phyloP scores from a whole-genome alignment of 2,113 vertebrate genomes.

The Nansenia antarctica region DNA sequence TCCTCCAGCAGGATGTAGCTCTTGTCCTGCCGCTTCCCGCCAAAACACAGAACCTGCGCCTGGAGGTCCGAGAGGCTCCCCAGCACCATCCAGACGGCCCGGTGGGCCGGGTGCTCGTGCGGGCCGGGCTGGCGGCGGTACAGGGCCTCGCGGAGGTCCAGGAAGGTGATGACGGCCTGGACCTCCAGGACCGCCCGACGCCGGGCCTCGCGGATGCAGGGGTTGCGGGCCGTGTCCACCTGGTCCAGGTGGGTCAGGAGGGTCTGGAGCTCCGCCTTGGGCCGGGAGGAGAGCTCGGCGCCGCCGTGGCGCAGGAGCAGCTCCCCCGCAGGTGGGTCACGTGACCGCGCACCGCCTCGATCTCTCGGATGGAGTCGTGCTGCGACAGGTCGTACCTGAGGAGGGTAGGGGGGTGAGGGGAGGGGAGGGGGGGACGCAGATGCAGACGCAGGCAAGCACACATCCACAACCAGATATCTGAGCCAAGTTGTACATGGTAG shows the following conservation, averaged over 20 bases:
- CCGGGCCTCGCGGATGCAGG: constrained; percentile 94
- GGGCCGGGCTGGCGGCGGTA: constrained; percentile 73
- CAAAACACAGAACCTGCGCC: constrained; percentile 88
- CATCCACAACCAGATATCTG: neutral
- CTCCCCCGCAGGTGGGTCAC: constrained; percentile 81
- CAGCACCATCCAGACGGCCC: constrained; percentile 87
- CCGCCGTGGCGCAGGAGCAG: constrained; percentile 80
- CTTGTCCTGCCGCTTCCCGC: constrained; percentile 90
- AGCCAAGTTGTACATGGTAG: neutral
- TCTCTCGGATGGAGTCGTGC: constrained; percentile 91
- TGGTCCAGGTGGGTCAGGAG: constrained; percentile 88
- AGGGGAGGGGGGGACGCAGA: neutral
- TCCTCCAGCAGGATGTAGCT: constrained; percentile 95
- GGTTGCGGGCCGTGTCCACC: constrained; percentile 90
- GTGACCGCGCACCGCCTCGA: constrained; percentile 86
- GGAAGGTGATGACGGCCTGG: constrained; percentile 87
- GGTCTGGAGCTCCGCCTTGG: constrained; percentile 88
- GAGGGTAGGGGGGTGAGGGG: no score
- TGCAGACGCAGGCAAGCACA: neutral
- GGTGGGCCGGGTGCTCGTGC: constrained; percentile 78
- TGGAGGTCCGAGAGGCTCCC: constrained; percentile 89
- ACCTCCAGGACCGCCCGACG: constrained; percentile 91
- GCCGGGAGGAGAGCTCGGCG: constrained; percentile 80
- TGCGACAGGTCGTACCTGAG: constrained; percentile 88
- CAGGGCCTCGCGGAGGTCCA: constrained; percentile 90